Conservation (phyloP, 2,888 invertebrate species). For the Zhuqinia jingwanae region DNA sequence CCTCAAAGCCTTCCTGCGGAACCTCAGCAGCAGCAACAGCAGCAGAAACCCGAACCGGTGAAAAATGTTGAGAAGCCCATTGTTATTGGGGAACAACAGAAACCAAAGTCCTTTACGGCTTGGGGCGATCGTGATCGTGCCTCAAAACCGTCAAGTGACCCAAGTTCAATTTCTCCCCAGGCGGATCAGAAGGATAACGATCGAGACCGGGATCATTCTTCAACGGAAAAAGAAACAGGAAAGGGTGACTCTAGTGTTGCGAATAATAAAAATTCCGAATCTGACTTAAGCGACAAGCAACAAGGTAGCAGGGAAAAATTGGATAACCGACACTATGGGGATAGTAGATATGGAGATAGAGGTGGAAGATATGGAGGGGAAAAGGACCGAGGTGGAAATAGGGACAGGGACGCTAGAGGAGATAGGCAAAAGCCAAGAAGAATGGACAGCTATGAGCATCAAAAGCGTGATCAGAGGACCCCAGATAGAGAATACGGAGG, state of each 20-base stretch:
- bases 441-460: slow-evolving; percentile 65
- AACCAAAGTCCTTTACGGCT: slow-evolving; percentile 52
- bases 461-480: slow-evolving; percentile 59
- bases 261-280: no score
- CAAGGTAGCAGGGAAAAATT: background rate
- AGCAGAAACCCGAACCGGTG: slow-evolving; percentile 29
- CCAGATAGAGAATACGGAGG: slow-evolving; percentile 55
- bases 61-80: slow-evolving; percentile 37
- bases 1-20: slow-evolving; percentile 45
- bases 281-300: no score
- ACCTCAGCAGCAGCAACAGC: background rate
- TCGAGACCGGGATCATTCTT: slow-evolving; percentile 33
- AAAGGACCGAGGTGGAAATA: background rate
- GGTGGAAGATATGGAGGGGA: background rate
- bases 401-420: slow-evolving; percentile 4
- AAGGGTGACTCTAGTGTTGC: no score
- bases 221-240: slow-evolving; percentile 52
- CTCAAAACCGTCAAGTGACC: background rate
- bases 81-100: background rate
- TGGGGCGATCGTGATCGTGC: slow-evolving; percentile 70
- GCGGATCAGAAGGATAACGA: slow-evolving; percentile 28
- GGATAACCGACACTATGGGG: slow-evolving; percentile 36
- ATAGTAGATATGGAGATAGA: background rate
- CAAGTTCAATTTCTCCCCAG: slow-evolving; percentile 4
- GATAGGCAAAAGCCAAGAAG: slow-evolving; percentile 61